Evolutionary conservation across 2,113 vertebrate species (phyloP).

Genomic region (Ameiurus melas): DNA sequence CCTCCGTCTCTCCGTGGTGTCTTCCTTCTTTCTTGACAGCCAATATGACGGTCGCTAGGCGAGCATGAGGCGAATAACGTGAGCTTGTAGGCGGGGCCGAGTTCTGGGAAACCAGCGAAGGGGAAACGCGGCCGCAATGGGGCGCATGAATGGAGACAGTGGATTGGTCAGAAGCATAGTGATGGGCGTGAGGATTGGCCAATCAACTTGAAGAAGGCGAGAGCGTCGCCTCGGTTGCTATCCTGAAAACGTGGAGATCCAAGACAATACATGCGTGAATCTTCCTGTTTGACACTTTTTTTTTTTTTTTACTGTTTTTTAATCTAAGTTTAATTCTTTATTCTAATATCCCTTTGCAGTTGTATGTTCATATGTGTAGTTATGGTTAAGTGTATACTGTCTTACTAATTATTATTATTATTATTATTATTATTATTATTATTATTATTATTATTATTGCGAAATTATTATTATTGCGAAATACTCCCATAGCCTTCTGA

Average conservation of each 20-base stretch:
- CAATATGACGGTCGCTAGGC: constrained; percentile 69
- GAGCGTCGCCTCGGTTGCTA: constrained; percentile 55
- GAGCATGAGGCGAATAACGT: constrained; percentile 59
- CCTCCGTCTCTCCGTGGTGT: constrained; percentile 55
- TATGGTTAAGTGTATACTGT: constrained; percentile 4
- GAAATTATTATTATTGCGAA: background rate
- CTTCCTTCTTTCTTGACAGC: constrained; percentile 67
- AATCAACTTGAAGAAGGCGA: constrained; percentile 58
- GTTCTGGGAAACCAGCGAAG: constrained; percentile 67
- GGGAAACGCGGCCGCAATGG: constrained; percentile 60
- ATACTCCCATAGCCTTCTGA: background rate
- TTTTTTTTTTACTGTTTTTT: background rate
- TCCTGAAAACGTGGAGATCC: constrained; percentile 74
- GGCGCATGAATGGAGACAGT: constrained; percentile 40
- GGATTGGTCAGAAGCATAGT: constrained; percentile 43
- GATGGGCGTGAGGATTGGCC: constrained; percentile 61
- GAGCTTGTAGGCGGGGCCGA: constrained; percentile 52
- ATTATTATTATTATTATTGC: too few species aligned
- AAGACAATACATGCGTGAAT: constrained; percentile 62
- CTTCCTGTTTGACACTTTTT: background rate
- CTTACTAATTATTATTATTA: background rate
- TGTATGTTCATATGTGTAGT: background rate
- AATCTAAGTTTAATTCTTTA: background rate
- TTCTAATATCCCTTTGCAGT: too few species aligned
- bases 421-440: too few species aligned